Conservation (phyloP, 2,797 vertebrate genomes). For the Oryzias dopingdopingensis region DNA sequence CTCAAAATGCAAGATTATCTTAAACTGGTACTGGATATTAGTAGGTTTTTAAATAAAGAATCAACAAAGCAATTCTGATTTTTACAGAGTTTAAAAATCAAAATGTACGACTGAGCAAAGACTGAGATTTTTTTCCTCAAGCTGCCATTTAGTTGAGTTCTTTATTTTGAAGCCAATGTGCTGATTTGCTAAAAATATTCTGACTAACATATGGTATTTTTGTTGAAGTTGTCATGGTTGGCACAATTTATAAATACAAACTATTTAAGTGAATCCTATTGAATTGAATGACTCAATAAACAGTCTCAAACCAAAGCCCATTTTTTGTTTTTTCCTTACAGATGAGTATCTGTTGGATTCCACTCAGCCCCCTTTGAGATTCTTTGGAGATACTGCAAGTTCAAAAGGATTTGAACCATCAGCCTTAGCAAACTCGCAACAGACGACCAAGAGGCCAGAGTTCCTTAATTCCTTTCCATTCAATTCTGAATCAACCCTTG, state of each 20-base stretch:
- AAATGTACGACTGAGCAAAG: too few relatives aligned
- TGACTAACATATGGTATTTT: constrained; percentile 1
- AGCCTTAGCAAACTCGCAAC: constrained; percentile 55
- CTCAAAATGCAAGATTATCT: too few relatives aligned
- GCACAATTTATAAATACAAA: background rate
- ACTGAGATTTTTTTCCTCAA: too few relatives aligned
- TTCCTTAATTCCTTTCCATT: constrained; percentile 47
- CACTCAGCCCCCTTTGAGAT: constrained; percentile 30
- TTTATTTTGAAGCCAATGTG: too few relatives aligned
- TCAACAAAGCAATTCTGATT: too few relatives aligned
- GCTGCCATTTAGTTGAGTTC: too few relatives aligned
- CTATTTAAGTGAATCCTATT: background rate
- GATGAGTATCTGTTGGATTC: constrained; percentile 53
- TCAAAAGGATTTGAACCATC: constrained; percentile 49
- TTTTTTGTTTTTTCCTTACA: constrained; percentile 39
- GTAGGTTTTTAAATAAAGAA: too few relatives aligned
- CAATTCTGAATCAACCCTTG: constrained; percentile 36
- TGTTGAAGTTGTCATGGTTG: constrained; percentile 23
- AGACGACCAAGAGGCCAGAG: constrained; percentile 42
- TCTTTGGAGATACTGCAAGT: constrained; percentile 44
- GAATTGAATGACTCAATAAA: background rate
- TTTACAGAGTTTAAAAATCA: too few relatives aligned
- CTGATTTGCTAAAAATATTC: too few relatives aligned
- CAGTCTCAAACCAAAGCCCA: constrained; percentile 4
- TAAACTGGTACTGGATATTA: too few relatives aligned